Base-by-base conservation (phyloP, 2,113 vertebrate genomes). In the Felis chaus region DNA sequence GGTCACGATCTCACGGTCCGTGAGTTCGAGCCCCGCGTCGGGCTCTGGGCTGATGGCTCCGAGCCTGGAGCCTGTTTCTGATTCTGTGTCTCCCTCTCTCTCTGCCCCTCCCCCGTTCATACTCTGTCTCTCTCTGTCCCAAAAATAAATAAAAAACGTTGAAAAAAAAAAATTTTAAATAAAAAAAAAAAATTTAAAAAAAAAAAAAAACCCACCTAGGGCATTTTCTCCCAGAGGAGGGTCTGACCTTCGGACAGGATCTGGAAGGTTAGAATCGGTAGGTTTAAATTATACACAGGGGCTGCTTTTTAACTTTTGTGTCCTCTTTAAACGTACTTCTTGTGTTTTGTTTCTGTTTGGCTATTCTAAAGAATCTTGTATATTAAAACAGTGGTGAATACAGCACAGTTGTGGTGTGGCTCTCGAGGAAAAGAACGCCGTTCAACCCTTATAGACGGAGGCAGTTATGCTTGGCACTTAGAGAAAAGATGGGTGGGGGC, bases 221-320 rank as follows among this genome's bases (percentile, higher is more conserved):
- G 36, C 18, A 27, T 1, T 15, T 21, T 57, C 29, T 2, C 21
- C 1, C 36, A 1, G 27, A 13, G 29, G 78, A 79, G 61, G 74
- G 7, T 0, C 36, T 41, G 36, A 12, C 23, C 25, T 66, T 14
- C 1, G 4, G 33, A 4, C n/a, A 7, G 71, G 21, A 27, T 48
- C 23, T 79, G 25, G 41, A 19, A 16, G 21, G 29, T 89, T 41
- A 19, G 25, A 29, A 63, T 39, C 48, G 3, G 2, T 6, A 45
- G 1, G 3, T 5, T 18, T 50, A 55, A 27, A 19, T n/a, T 3
- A 27, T 10, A 27, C 3, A 2, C 2, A 33, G 4, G 36, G 5
- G 45, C 55, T 0, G 45, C 25, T 89, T 68, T 27, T 29, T 27
- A n/a, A 39, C 55, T 53, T 57, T 1, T 45, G 36, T 33, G 15